Evolutionary conservation across 2,113 vertebrate species (phyloP).

Genomic region (Rhinoderma darwinii): DNA sequence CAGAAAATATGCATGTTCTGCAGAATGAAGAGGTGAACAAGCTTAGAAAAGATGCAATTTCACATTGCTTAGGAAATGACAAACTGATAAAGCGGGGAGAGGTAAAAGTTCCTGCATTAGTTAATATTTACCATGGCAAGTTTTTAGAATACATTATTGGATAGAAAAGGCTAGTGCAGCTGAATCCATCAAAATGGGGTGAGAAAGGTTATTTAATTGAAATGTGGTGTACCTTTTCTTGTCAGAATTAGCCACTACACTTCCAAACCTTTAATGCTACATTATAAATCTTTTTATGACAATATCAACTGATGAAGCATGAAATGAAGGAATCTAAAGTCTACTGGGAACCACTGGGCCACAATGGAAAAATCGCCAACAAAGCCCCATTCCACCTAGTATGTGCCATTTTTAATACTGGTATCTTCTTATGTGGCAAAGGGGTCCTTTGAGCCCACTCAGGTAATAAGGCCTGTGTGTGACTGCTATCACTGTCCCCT

Average conservation of each 20-base stretch:
- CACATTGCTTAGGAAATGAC: not conserved
- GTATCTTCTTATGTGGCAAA: no score
- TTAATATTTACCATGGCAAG: not conserved
- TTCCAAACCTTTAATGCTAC: not conserved
- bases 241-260: not conserved
- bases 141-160: not conserved
- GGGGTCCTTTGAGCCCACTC: no score
- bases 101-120: not conserved
- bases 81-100: slow-evolving; percentile 13
- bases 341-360: no score
- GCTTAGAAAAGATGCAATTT: slow-evolving; percentile 32
- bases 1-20: slow-evolving; percentile 30
- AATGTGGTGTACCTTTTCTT: not conserved
- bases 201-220: not conserved
- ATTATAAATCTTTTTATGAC: not conserved
- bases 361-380: no score
- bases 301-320: not conserved
- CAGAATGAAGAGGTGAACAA: slow-evolving; percentile 12
- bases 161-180: not conserved
- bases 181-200: not conserved
- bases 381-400: no score
- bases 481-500: no score
- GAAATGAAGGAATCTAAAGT: not conserved
- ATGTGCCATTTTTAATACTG: no score
- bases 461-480: no score